Conservation (phyloP, 2,113 vertebrate species). For the Grammomys dolichurus region DNA sequence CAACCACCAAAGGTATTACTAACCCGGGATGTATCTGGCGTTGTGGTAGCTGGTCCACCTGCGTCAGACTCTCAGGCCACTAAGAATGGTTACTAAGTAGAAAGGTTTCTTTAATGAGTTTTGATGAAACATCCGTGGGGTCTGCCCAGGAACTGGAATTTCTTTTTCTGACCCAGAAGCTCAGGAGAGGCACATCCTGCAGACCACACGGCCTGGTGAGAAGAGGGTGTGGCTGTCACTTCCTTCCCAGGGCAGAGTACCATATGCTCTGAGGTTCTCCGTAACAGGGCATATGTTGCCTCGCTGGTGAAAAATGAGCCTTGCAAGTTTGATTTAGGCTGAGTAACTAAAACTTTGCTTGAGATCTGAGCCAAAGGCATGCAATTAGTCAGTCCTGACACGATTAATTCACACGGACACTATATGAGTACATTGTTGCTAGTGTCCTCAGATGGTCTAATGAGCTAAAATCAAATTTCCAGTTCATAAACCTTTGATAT, state of each 20-base stretch:
- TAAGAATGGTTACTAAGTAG: neutral
- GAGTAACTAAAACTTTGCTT: constrained; percentile 32
- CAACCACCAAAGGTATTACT: constrained; percentile 87
- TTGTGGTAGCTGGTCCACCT: too few relatives aligned
- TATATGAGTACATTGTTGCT: neutral
- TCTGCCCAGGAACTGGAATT: neutral
- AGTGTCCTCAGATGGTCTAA: neutral
- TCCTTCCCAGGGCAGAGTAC: neutral
- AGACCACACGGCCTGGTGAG: neutral
- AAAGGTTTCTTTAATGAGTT: neutral
- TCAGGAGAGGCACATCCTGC: neutral
- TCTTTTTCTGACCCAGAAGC: neutral
- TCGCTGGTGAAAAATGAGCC: constrained; percentile 18
- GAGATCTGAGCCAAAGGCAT: neutral
- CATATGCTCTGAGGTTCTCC: constrained; percentile 25
- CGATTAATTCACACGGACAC: neutral
- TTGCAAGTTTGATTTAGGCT: neutral
- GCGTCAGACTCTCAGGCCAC: neutral
- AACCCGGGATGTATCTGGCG: neutral
- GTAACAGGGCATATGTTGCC: neutral
- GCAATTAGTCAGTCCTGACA: neutral
- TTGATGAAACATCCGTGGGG: neutral
- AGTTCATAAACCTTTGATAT: neutral
- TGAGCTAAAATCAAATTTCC: neutral
- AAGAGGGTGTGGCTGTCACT: neutral